Evolutionary conservation across 2,797 vertebrate species (phyloP).

Genomic region (Betta splendens): DNA sequence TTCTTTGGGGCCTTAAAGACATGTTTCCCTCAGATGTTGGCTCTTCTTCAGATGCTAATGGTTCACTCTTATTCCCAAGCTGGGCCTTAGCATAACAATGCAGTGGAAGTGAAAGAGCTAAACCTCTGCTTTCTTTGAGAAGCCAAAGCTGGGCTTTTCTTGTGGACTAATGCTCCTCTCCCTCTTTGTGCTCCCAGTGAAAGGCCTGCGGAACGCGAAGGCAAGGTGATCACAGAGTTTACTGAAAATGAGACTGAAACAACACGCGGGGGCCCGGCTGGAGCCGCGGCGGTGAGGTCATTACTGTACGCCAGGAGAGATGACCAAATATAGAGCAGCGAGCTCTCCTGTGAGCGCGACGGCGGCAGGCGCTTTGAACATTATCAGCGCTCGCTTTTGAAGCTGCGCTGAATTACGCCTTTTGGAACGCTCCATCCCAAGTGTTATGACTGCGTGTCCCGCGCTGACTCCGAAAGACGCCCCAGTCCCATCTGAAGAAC

Average conservation of each 20-base stretch:
- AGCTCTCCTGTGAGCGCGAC: conserved; percentile 49
- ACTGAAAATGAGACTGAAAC: conserved; percentile 83
- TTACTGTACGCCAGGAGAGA: conserved; percentile 44
- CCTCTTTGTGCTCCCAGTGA: conserved; percentile 80
- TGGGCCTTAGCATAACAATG: conserved; percentile 86
- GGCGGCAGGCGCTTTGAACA: conserved; percentile 65
- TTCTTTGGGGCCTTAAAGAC: conserved; percentile 82
- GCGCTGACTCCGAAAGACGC: conserved; percentile 65
- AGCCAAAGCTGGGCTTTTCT: conserved; percentile 84
- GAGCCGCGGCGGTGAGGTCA: conserved; percentile 65
- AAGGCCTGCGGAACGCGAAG: conserved; percentile 78
- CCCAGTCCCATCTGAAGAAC: conserved; percentile 60
- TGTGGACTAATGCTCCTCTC: conserved; percentile 81
- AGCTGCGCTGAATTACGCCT: conserved; percentile 76
- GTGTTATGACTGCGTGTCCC: conserved; percentile 75
- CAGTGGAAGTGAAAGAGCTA: conserved; percentile 84
- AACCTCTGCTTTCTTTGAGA: conserved; percentile 86
- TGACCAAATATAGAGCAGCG: conserved; percentile 68
- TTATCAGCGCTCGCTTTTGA: conserved; percentile 77
- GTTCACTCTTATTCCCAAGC: conserved; percentile 81
- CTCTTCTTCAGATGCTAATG: conserved; percentile 88
- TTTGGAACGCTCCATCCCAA: conserved; percentile 63
- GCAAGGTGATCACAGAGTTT: conserved; percentile 83
- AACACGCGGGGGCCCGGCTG: conserved; percentile 60
- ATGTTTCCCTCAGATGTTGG: conserved; percentile 85